Conservation (phyloP, 2,888 invertebrate species). For the Boloria selene region DNA sequence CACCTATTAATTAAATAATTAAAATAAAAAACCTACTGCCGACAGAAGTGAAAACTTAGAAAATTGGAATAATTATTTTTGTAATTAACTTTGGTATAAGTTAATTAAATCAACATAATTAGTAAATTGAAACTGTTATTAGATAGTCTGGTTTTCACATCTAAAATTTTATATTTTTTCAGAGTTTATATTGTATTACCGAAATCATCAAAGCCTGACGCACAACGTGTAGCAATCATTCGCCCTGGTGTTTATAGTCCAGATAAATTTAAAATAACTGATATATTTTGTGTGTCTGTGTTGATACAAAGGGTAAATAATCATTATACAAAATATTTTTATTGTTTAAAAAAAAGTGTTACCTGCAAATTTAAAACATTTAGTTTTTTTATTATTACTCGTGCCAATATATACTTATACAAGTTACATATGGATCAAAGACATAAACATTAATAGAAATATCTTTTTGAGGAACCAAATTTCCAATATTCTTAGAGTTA, state of each 20-base stretch:
- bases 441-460: no score
- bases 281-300: conserved; percentile 51
- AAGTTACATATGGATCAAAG: no score
- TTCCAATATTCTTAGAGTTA: no score
- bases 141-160: no score
- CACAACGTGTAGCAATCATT: conserved; percentile 71
- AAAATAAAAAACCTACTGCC: no score
- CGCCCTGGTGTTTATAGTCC: conserved; percentile 53
- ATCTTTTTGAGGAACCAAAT: neutral
- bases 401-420: no score
- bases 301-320: conserved; percentile 50
- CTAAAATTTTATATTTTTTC: conserved; percentile 24
- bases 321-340: conserved; percentile 2
- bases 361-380: neutral
- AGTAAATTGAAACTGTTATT: no score
- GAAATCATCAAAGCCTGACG: conserved; percentile 43
- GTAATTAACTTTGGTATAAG: no score
- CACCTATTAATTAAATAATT: no score
- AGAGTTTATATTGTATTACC: conserved; percentile 48
- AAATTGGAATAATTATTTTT: no score
- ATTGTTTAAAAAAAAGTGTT: neutral
- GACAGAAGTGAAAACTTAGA: no score
- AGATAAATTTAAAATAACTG: conserved; percentile 48
- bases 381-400: neutral
- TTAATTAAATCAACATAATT: no score